Evolutionary conservation across 2,113 vertebrate species (phyloP).

Genomic region (Pipra filicauda): DNA sequence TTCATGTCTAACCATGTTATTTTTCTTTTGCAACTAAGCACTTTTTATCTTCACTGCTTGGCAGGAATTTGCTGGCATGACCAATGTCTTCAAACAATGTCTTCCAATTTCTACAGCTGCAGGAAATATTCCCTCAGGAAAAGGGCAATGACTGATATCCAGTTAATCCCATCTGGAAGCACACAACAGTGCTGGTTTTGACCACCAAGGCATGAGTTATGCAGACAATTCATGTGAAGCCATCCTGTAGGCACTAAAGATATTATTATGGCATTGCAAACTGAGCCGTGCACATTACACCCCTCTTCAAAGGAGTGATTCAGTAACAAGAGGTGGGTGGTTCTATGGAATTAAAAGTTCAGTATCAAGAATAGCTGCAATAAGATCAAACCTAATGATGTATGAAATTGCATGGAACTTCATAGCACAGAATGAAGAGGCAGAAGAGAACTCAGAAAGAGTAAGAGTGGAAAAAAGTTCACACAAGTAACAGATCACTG

Average conservation of each 20-base stretch:
- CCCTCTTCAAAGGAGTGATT: not conserved
- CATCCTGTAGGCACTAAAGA: not conserved
- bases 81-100: not conserved
- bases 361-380: not conserved
- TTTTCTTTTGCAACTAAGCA: not conserved
- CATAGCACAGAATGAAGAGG: not conserved
- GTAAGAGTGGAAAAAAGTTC: not conserved
- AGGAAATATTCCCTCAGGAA: not conserved
- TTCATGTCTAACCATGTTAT: accelerated
- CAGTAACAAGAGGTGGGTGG: conserved; percentile 6
- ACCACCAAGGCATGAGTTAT: not conserved
- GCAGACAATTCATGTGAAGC: not conserved
- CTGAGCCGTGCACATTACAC: not conserved
- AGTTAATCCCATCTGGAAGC: not conserved
- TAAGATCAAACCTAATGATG: conserved; percentile 10
- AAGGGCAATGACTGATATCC: not conserved
- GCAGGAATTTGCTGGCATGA: not conserved
- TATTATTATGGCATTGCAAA: not conserved
- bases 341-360: not conserved
- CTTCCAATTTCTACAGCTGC: not conserved
- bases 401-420: not conserved
- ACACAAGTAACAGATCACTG: not conserved
- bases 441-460: not conserved
- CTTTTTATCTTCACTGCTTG: not conserved
- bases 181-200: not conserved